phyloP scores from a whole-genome alignment of 2,888 invertebrate genomes.

The Ischnus inquisitorius region DNA sequence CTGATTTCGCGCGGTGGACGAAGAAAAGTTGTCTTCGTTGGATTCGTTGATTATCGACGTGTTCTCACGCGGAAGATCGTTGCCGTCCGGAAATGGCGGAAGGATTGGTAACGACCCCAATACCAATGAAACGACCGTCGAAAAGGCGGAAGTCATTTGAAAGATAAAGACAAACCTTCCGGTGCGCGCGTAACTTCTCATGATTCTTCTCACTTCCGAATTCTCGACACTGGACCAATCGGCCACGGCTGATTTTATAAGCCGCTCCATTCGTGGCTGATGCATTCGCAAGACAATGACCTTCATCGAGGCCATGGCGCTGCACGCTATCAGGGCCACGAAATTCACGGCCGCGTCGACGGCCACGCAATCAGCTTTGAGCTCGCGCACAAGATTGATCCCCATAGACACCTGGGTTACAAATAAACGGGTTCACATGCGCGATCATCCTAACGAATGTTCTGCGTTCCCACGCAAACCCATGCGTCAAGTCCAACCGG shows the following conservation, averaged over 20 bases:
- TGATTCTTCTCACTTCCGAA: slow-evolving; percentile 3
- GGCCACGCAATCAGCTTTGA: slow-evolving; percentile 34
- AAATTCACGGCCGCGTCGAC: slow-evolving; percentile 35
- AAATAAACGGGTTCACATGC: background rate
- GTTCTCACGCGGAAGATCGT: no score
- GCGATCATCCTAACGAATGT: no score
- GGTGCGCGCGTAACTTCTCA: slow-evolving; percentile 37
- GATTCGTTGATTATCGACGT: no score
- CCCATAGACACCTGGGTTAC: slow-evolving; percentile 34
- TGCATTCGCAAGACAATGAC: slow-evolving; percentile 36
- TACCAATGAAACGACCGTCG: slow-evolving; percentile 1
- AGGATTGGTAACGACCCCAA: slow-evolving; percentile 24
- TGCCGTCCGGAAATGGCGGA: background rate
- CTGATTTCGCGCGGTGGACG: background rate
- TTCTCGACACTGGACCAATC: slow-evolving; percentile 42
- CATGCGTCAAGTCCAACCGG: no score
- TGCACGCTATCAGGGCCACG: slow-evolving; percentile 22
- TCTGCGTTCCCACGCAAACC: no score
- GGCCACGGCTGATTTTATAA: slow-evolving; percentile 42
- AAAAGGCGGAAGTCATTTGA: slow-evolving; percentile 34
- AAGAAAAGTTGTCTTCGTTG: background rate
- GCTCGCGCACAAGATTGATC: slow-evolving; percentile 26
- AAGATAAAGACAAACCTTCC: slow-evolving; percentile 48
- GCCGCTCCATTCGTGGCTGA: slow-evolving; percentile 12
- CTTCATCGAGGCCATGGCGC: slow-evolving; percentile 24